Evolutionary conservation across 2,113 vertebrate genomes (phyloP), one percentile per base, ranked within the genome.

Genomic region (Bubo scandiacus): DNA sequence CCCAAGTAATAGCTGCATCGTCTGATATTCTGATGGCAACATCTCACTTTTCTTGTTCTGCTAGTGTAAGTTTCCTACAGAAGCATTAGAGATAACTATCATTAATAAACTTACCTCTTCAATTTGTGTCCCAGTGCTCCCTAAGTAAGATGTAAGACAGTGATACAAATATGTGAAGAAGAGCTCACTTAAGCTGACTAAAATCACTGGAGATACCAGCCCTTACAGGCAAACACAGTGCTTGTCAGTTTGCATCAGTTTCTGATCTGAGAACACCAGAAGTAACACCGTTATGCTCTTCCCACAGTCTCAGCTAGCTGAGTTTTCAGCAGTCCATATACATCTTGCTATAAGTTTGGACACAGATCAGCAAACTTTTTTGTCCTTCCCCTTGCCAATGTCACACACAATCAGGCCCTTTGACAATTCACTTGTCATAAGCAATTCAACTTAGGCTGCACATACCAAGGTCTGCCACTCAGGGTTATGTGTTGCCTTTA

Each of bases 201-300:
- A 90, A 90, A 86, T 58, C 65, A 86, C 80, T 81, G 34, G 38
- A 94, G 92, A 86, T 88, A 74, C 49, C 80, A 97, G 36, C 72
- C 72, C 79, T 96, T 74, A 78, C 38, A 95, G 86, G 75, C 90
- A 95, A 94, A 74, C 51, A 70, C 59, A 86, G 25, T 40, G 21
- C 88, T 86, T 93, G 75, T 94, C 94, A 91, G 68, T 84, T 95
- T 92, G 30, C 63, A 94, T 96, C 77, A 91, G 5, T 62, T 81
- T 93, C 85, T 82, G 54, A 4, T n/a, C 38, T 22, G 32, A 93
- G 70, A 92, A 45, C 61, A 62, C 49, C 89, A 93, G 73, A 94
- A 95, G 81, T 57, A 89, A 77, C 88, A 80, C 30, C 1, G 5
- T 34, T 63, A 29, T 1, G 8, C 15, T 88, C 40, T 90, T 83